Evolutionary conservation across 2,888 invertebrate genomes (phyloP).

Genomic region (Erebia palarica): DNA sequence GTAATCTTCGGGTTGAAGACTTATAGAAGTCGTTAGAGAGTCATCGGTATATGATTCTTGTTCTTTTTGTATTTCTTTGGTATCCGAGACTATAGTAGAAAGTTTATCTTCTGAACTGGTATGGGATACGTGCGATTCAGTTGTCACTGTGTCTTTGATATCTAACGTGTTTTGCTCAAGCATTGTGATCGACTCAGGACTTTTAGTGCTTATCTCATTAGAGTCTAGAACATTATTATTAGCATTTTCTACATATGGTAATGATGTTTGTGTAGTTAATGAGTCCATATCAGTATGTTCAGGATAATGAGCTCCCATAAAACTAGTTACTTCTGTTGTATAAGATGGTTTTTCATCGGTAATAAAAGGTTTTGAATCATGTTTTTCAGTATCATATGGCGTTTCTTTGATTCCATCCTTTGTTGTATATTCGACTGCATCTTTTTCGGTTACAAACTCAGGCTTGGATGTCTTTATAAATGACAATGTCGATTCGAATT

Average conservation of each 20-base stretch:
- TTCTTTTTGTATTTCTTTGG: constrained; percentile 14
- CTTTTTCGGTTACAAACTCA: constrained; percentile 40
- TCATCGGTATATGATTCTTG: constrained; percentile 9
- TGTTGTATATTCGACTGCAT: constrained; percentile 22
- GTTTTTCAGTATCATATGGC: constrained; percentile 1
- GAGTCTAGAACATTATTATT: background rate
- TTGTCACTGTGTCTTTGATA: constrained; percentile 15
- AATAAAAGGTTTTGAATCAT: background rate
- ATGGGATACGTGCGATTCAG: constrained; percentile 14
- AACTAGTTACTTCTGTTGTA: constrained; percentile 19
- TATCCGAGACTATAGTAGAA: background rate
- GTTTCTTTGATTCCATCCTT: background rate
- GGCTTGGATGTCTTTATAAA: constrained; percentile 35
- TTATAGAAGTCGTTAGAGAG: constrained; percentile 6
- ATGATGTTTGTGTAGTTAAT: constrained; percentile 16
- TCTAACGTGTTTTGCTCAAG: constrained; percentile 5
- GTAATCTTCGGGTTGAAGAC: constrained; percentile 14
- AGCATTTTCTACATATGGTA: background rate
- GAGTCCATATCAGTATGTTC: constrained; percentile 9
- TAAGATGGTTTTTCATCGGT: constrained; percentile 8
- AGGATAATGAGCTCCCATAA: constrained; percentile 1
- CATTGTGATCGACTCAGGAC: constrained; percentile 12
- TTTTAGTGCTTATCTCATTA: constrained; percentile 2
- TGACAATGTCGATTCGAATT: constrained; percentile 29
- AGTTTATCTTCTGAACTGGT: constrained; percentile 13